phyloP scores from a whole-genome alignment of 2,888 invertebrate genomes.

The Phengaris alcon region DNA sequence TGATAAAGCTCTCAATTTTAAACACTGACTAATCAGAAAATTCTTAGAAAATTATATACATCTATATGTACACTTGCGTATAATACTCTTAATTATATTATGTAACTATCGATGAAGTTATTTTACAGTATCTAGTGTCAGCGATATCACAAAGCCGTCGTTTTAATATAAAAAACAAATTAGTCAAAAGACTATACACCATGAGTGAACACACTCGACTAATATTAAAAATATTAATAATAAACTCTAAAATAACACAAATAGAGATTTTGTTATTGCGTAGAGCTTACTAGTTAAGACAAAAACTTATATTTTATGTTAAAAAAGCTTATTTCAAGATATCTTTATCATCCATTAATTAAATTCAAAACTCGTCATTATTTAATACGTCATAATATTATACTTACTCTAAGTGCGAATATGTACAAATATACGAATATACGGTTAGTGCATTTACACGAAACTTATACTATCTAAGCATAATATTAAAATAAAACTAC shows the following conservation, averaged over 20 bases:
- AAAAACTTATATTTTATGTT: conserved; percentile 15
- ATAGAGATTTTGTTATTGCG: conserved; percentile 21
- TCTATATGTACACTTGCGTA: conserved; percentile 50
- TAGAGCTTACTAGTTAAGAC: background rate
- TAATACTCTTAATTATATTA: conserved; percentile 37
- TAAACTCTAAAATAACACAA: conserved; percentile 25
- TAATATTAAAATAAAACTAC: conserved; percentile 41
- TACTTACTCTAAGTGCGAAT: conserved; percentile 6
- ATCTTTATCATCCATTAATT: background rate
- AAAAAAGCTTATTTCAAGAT: conserved; percentile 9
- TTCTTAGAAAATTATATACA: conserved; percentile 47
- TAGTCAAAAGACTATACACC: conserved; percentile 51
- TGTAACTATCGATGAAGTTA: conserved; percentile 16
- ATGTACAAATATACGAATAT: conserved; percentile 4
- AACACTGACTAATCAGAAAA: conserved; percentile 49
- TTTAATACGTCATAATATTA: conserved; percentile 7
- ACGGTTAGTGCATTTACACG: background rate
- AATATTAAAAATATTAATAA: conserved; percentile 31
- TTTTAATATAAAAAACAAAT: conserved; percentile 56
- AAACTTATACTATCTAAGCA: conserved; percentile 27
- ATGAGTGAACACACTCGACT: conserved; percentile 31
- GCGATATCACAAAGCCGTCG: conserved; percentile 68
- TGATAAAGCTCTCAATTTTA: conserved; percentile 56
- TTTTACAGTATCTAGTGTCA: conserved; percentile 31
- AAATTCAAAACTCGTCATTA: conserved; percentile 15